phyloP scores from a whole-genome alignment of 2,797 vertebrate genomes.

The Margarornis squamiger region DNA sequence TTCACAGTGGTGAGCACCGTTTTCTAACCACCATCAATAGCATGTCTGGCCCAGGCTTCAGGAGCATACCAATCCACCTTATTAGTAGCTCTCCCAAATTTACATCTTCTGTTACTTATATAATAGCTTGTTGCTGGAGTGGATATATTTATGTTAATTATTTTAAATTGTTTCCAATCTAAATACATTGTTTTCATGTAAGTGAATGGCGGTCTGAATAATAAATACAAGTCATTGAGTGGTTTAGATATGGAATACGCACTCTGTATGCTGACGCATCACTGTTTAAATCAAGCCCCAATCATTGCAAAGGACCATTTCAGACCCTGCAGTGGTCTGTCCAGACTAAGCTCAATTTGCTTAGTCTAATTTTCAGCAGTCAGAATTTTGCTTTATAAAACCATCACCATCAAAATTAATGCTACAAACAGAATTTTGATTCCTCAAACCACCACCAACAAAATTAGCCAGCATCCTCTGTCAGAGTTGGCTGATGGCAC shows the following conservation, averaged over 20 bases:
- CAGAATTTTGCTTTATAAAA: not conserved
- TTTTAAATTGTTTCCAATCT: constrained; percentile 11
- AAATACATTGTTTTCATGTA: constrained; percentile 23
- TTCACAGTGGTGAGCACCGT: not conserved
- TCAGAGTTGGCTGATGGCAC: not conserved
- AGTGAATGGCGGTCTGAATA: not conserved
- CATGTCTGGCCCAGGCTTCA: not conserved
- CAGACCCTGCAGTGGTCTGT: not conserved
- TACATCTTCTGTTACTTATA: not conserved
- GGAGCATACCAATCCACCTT: not conserved
- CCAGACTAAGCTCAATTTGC: not conserved
- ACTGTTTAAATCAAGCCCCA: not conserved
- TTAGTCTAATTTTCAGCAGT: not conserved
- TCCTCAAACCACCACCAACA: not conserved
- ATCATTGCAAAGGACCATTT: not conserved
- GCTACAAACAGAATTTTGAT: not conserved
- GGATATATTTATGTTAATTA: constrained; percentile 22
- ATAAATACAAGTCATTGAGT: not conserved
- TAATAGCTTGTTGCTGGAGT: not conserved
- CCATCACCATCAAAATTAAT: not conserved
- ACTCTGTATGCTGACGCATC: not conserved
- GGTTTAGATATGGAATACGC: not conserved
- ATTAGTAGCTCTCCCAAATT: not conserved
- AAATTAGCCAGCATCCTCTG: not conserved
- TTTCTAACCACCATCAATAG: not conserved